A percentile compares a stretch with the other conserved stretches of the same genome.
phyloP scores from a whole-genome alignment of 2,113 vertebrate species.

The Nothocercus julius region DNA sequence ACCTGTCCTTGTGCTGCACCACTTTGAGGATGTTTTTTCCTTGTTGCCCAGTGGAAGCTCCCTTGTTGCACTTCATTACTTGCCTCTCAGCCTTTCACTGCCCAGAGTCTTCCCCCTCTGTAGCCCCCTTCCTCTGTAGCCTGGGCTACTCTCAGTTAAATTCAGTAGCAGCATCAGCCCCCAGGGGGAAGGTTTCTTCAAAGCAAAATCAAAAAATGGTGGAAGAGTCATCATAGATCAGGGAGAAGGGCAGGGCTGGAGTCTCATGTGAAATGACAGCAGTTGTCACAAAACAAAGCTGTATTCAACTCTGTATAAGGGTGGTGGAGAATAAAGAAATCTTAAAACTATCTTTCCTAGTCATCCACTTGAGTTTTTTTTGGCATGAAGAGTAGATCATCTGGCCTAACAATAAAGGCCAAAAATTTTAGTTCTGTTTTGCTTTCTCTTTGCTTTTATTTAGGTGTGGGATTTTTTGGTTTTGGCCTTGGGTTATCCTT shows the following conservation, averaged over 20 bases:
- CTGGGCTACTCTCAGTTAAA: neutral
- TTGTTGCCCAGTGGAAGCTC: neutral
- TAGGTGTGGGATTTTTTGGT: neutral
- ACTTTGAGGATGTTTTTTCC: neutral
- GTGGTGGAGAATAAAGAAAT: neutral
- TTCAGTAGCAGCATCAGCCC: neutral
- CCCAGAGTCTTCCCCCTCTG: neutral
- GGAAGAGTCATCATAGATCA: neutral
- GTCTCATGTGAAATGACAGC: neutral
- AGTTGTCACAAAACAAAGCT: neutral
- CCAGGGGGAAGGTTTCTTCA: neutral
- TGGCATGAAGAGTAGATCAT: neutral
- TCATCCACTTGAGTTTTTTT: neutral
- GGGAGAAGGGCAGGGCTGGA: neutral
- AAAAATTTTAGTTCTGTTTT: neutral
- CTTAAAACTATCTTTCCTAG: neutral
- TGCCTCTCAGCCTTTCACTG: neutral
- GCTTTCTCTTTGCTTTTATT: neutral
- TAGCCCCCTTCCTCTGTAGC: neutral
- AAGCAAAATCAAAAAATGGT: neutral
- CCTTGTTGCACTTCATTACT: neutral
- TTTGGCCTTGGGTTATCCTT: neutral
- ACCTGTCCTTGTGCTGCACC: accelerated
- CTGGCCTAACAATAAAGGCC: neutral
- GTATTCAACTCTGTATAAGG: neutral